Base-by-base conservation (phyloP, 2,797 vertebrate species). In the Squalus acanthias region DNA sequence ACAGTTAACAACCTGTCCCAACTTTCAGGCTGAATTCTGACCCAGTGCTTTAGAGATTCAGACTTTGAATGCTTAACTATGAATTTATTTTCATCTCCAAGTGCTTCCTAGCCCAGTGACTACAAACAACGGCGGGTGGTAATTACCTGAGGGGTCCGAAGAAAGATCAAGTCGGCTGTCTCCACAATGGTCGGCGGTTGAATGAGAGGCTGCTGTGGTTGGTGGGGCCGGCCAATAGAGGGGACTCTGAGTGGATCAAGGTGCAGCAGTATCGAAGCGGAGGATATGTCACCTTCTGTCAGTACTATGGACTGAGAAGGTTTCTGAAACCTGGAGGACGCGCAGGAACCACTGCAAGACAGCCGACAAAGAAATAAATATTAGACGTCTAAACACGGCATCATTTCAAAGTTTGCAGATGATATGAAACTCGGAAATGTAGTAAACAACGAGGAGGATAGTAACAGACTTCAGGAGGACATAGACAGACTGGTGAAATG, bases 251-350 rank as follows among this genome's bases (percentile, higher is more conserved):
- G 57, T 12, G 97, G 79, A 88, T 97, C 98, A 1, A 98, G 97
- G 53, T 98, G 97, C 0, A 98, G 98, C 96, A 98, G 96, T 12
- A 97, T 96, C 0, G 98, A 98, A 5, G 98, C 96, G 0, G 98
- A 98, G 50, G 99, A 98, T 95, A 97, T 97, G 97, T 98, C 99
- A 9, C 98, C 99, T 33, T 98, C 98, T 96, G 98, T 98, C 96
- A 99, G 97, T 67, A 98, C 22, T 96, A 99, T 97, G 0, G 99
- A 98, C 97, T 98, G 98, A 0, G 99, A 98, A 0, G 99, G 99
- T 69, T 98, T 99, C 97, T 98, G 98, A 97, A 99, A 99, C 96
- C 99, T 98, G 0, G 99, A 99, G 0, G 98, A 97, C 96, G 99
- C 60, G 39, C 99, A 99, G 97, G 98, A 97, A 10, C 98, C 98